Percentiles rank a stretch among this genome's conserved stretches.
phyloP scores from a whole-genome alignment of 2,797 vertebrate species.

The Neostethus bicornis region DNA sequence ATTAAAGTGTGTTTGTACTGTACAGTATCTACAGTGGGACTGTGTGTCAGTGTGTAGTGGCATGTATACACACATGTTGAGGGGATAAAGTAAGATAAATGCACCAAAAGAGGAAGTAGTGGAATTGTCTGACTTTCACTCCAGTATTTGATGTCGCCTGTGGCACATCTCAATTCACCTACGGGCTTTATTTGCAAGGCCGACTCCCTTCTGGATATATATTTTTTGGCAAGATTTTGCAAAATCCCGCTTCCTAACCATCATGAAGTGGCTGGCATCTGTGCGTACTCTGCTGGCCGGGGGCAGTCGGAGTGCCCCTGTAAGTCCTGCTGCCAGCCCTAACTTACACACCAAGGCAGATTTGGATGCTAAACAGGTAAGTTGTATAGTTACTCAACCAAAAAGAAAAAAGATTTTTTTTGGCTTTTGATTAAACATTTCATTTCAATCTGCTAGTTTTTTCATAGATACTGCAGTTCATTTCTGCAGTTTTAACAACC shows the following conservation, averaged over 20 bases:
- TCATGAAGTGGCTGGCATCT: slow-evolving; percentile 77
- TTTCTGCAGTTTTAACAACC: slow-evolving; percentile 25
- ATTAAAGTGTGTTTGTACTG: slow-evolving; percentile 41
- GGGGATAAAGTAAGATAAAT: slow-evolving; percentile 23
- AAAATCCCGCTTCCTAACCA: neutral
- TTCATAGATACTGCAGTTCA: slow-evolving; percentile 2
- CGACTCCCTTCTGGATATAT: slow-evolving; percentile 2
- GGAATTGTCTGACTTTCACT: slow-evolving; percentile 12
- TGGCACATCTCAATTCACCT: neutral
- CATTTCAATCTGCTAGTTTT: neutral
- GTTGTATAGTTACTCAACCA: slow-evolving; percentile 1
- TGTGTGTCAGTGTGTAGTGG: slow-evolving; percentile 39
- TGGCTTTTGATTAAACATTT: neutral
- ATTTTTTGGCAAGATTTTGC: slow-evolving; percentile 18
- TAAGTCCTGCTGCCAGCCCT: slow-evolving; percentile 69
- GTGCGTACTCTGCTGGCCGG: slow-evolving; percentile 54
- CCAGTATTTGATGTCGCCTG: slow-evolving; percentile 11
- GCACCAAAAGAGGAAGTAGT: slow-evolving; percentile 1
- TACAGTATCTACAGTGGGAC: slow-evolving; percentile 18
- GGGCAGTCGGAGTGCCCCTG: slow-evolving; percentile 70
- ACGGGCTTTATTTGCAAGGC: slow-evolving; percentile 11
- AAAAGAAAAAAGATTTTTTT: neutral
- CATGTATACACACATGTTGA: slow-evolving; percentile 3
- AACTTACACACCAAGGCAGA: slow-evolving; percentile 60
- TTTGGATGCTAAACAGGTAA: slow-evolving; percentile 72